Evolutionary conservation across 2,888 invertebrate species (phyloP).

Genomic region (Drosophila pullipes): DNA sequence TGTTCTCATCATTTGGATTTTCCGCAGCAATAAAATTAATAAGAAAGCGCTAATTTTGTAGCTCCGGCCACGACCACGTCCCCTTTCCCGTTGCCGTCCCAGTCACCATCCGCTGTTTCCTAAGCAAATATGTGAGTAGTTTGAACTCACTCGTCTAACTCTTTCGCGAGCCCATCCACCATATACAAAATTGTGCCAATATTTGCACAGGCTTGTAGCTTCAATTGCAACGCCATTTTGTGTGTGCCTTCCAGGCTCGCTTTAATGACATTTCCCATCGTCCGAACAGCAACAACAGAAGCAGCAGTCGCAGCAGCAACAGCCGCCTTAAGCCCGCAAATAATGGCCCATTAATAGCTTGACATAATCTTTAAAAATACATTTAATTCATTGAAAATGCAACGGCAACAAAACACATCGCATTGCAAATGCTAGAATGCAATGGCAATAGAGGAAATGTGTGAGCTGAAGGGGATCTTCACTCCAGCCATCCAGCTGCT

Average conservation of each 20-base stretch:
- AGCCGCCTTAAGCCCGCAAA: conserved; percentile 45
- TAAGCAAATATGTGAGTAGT: conserved; percentile 49
- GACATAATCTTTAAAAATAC: conserved; percentile 60
- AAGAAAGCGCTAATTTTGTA: conserved; percentile 84
- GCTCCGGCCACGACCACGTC: conserved; percentile 44
- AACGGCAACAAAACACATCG: conserved; percentile 13
- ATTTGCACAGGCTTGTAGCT: conserved; percentile 65
- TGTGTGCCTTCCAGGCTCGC: conserved; percentile 28
- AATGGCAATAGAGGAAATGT: conserved; percentile 43
- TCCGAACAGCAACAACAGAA: neutral
- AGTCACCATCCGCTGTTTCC: conserved; percentile 23
- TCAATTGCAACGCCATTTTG: conserved; percentile 59
- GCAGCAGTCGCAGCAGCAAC: neutral
- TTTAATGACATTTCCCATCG: conserved; percentile 45
- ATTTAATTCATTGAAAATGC: conserved; percentile 64
- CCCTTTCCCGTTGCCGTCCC: conserved; percentile 4
- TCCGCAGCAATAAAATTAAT: conserved; percentile 85
- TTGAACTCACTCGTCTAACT: conserved; percentile 40
- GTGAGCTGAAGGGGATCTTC: conserved; percentile 31
- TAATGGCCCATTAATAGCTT: conserved; percentile 57
- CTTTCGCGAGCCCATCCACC: conserved; percentile 39
- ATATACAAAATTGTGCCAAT: conserved; percentile 66
- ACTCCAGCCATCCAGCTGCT: conserved; percentile 11
- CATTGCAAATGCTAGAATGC: conserved; percentile 36
- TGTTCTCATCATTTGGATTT: conserved; percentile 73